A percentile compares a stretch with the other conserved stretches of the same genome.
Conservation (phyloP, 2,113 vertebrate genomes). For the Halcyon malimbica region DNA sequence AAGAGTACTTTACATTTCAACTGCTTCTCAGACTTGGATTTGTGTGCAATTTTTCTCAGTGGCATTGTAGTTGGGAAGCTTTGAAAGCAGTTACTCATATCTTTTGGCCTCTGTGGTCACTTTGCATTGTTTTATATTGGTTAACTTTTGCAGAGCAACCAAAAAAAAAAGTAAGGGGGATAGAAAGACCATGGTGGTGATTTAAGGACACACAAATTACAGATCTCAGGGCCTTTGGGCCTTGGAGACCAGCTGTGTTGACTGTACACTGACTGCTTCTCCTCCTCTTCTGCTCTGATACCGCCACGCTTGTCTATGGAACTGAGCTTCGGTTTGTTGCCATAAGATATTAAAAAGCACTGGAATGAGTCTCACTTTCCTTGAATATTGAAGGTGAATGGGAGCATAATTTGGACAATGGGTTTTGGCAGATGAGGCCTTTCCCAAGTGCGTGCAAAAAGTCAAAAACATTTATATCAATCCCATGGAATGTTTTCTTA, state of each 20-base stretch:
- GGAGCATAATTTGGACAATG: neutral
- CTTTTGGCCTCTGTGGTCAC: neutral
- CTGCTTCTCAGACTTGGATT: neutral
- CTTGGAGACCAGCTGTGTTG: neutral
- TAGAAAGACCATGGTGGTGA: neutral
- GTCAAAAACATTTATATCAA: neutral
- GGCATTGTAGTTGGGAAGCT: neutral
- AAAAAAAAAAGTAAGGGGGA: neutral
- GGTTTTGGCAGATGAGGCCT: neutral
- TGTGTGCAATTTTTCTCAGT: neutral
- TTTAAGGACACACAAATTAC: neutral
- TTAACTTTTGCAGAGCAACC: neutral
- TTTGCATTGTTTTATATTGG: neutral
- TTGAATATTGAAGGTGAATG: neutral
- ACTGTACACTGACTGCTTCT: neutral
- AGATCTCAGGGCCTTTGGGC: neutral
- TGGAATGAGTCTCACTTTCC: neutral
- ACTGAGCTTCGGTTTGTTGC: neutral
- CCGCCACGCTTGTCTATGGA: neutral
- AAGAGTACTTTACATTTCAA: neutral
- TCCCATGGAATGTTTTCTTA: neutral
- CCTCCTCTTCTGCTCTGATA: neutral
- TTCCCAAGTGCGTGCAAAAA: neutral
- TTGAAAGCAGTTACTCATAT: neutral
- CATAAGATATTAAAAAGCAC: neutral